Evolutionary conservation across 2,113 vertebrate species (phyloP), one percentile per base, ranked within the genome.

Genomic region (Bubalus kerabau): DNA sequence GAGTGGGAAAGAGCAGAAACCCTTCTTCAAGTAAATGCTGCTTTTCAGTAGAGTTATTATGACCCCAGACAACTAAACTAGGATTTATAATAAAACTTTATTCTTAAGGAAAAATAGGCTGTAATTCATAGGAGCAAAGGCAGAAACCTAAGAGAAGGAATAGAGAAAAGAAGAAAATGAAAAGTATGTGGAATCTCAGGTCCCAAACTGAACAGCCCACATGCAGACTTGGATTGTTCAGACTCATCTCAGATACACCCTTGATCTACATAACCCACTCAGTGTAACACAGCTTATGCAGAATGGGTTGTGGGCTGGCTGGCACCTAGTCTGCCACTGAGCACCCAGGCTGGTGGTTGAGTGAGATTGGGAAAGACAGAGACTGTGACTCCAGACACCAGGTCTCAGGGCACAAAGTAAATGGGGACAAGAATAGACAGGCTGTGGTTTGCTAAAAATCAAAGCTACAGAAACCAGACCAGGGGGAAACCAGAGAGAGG

Each of bases 181-280:
- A 56, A 87, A 6, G 1, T 7, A 5, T n/a, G 1, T 62, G 8
- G 14, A 5, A 2, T 12, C 30, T 54, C 10, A 0, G 48, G 3
- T 57, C 8, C 7, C 7, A 84, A 1, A 17, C 23, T 23, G 89
- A 40, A 28, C 12, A 81, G 64, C 8, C 1, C 4, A 26, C 5
- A 24, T 2, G 5, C 84, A 82, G 9, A 7, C 0, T 21, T 57
- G 52, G 6, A 3, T n/a, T 52, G 14, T 14, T n/a, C 54, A 82
- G 30, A 71, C 1, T 40, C 23, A 17, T 10, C 71, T 21, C n/a
- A 32, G 2, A 3, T 28, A 8, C 12, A 36, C 2, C 7, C 10
- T 2, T 9, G 30, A 32, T 52, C 7, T 19, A 17, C 10, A 17
- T 40, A 50, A 59, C 2, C 7, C 36, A 2, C 5, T 7, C 9